Percentiles rank a stretch among this genome's conserved stretches.
Evolutionary conservation across 1,140 invertebrate genomes (phyloP).

Genomic region (Drosophila rufa): DNA sequence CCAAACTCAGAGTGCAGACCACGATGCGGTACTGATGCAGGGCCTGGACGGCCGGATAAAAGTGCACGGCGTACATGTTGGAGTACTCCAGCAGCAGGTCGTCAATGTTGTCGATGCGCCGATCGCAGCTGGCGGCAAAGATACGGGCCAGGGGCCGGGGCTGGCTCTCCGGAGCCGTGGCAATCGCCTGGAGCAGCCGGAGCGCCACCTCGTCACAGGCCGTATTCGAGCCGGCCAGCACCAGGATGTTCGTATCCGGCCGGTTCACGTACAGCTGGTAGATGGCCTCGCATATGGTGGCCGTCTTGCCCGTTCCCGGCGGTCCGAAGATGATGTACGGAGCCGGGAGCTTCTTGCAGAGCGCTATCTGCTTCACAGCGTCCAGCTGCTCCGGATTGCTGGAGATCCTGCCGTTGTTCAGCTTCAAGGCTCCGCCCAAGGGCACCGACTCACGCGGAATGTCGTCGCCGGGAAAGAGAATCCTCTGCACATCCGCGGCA

Average conservation of each 20-base stretch:
- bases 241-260: slow-evolving; percentile 87
- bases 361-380: slow-evolving; percentile 89
- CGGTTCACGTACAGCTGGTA: slow-evolving; percentile 84
- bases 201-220: slow-evolving; percentile 91
- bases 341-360: slow-evolving; percentile 86
- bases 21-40: slow-evolving; percentile 78
- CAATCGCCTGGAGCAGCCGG: slow-evolving; percentile 85
- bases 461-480: slow-evolving; percentile 60
- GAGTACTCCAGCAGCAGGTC: slow-evolving; percentile 74
- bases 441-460: slow-evolving; percentile 14
- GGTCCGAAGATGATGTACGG: slow-evolving; percentile 93
- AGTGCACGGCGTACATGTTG: slow-evolving; percentile 74
- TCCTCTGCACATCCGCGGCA: slow-evolving; percentile 32
- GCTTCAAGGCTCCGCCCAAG: slow-evolving; percentile 7
- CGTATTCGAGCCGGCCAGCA: slow-evolving; percentile 91
- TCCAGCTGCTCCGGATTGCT: slow-evolving; percentile 88
- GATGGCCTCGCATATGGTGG: slow-evolving; percentile 91
- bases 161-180: slow-evolving; percentile 63
- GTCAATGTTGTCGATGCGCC: slow-evolving; percentile 80
- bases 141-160: slow-evolving; percentile 80
- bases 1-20: slow-evolving; percentile 65
- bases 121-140: slow-evolving; percentile 85
- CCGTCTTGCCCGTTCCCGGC: slow-evolving; percentile 92
- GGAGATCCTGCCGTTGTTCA: slow-evolving; percentile 44
- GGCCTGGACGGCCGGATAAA: slow-evolving; percentile 70